Evolutionary conservation across 2,113 vertebrate genomes (phyloP).

Genomic region (Kryptolebias marmoratus): DNA sequence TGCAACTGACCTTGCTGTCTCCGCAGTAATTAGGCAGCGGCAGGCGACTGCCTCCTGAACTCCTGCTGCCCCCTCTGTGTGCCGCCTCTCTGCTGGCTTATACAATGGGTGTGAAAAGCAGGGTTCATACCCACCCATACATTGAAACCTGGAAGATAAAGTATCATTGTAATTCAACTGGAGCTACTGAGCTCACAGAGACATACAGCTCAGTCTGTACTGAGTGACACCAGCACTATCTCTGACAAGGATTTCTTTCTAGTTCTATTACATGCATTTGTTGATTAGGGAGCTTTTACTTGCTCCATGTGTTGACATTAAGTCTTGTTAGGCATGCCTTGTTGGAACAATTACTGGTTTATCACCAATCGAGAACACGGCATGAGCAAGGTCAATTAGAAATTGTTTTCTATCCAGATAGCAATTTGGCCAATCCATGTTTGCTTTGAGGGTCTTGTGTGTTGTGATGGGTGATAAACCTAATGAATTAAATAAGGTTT

Average conservation of each 20-base stretch:
- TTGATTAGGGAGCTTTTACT: conserved; percentile 31
- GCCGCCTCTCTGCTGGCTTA: conserved; percentile 52
- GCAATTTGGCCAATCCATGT: conserved; percentile 69
- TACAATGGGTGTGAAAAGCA: conserved; percentile 77
- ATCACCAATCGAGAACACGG: conserved; percentile 20
- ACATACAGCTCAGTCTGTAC: conserved; percentile 11
- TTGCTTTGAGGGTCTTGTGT: conserved; percentile 62
- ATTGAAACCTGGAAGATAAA: conserved; percentile 57
- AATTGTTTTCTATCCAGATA: conserved; percentile 56
- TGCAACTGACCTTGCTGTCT: conserved; percentile 84
- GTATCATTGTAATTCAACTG: conserved; percentile 55
- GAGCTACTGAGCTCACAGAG: conserved; percentile 27
- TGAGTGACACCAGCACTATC: conserved; percentile 13
- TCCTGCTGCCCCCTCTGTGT: conserved; percentile 77
- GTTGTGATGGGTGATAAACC: conserved; percentile 69
- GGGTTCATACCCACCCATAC: conserved; percentile 64
- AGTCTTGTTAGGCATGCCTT: conserved; percentile 30
- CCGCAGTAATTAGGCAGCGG: conserved; percentile 85
- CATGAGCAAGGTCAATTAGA: conserved; percentile 53
- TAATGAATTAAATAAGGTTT: conserved; percentile 71
- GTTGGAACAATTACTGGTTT: conserved; percentile 35
- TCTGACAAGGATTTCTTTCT: conserved; percentile 22
- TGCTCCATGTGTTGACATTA: conserved; percentile 15
- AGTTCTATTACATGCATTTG: conserved; percentile 27
- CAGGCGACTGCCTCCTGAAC: conserved; percentile 86